Evolutionary conservation across 2,113 vertebrate species (phyloP), one percentile per base, ranked within the genome.

Genomic region (Electrona antarctica): DNA sequence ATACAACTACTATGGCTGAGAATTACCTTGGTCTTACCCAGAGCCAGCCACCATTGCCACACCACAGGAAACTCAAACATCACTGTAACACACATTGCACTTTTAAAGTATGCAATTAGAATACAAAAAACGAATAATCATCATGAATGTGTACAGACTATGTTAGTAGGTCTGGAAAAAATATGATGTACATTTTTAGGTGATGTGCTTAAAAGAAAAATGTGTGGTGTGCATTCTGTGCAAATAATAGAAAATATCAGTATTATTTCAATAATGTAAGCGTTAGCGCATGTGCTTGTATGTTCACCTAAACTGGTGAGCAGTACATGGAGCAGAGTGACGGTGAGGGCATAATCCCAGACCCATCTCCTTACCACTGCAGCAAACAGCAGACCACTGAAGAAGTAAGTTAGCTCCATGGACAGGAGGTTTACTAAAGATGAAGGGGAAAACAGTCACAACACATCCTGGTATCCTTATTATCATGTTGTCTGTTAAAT

Each of bases 21-120:
- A 5, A 9, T 12, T 0, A n/a, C 13, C 11, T 74, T 73, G 14
- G 7, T 64, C 76, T 89, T 93, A 96, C 94, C 94, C 93, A 97
- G 88, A 71, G 93, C 94, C 79, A 93, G 81, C 95, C 95, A 96
- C 95, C 95, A 95, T 76, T 96, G 94, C 86, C 94, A 91, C 58
- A 87, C 92, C 83, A 90, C 72, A n/a, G 94, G 95, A 59, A 96
- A 95, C 88, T 95, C 94, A 87, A 89, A 72, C 87, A 93, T 96
- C 78, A 96, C 94, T 96, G 87, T 61, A 92, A 89, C 15, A 80
- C 21, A 21, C 21, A 21, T 21, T 21, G 21, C 21, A 21, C 21
- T 21, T 21, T 21, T 21, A 55, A 77, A 74, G 2, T 46, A 50
- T 48, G 74, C 72, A 55, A 21, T 8, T 0, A 50, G 33, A 41